A percentile compares a stretch with the other conserved stretches of the same genome.
phyloP scores from a whole-genome alignment of 2,888 invertebrate species.

The Hirtodrosophila confusa region DNA sequence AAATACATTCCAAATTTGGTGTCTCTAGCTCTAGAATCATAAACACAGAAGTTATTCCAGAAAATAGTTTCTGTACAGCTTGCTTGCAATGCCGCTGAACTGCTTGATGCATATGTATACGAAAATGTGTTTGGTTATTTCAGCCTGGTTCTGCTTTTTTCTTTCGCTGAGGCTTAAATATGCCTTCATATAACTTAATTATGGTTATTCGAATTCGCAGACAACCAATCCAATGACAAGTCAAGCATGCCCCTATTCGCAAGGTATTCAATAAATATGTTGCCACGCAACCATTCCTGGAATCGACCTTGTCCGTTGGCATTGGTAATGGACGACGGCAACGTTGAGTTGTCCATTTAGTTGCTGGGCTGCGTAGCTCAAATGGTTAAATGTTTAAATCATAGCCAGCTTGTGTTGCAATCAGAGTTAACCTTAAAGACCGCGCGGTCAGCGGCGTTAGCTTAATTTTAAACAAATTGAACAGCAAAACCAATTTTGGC shows the following conservation, averaged over 20 bases:
- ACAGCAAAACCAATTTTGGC: constrained; percentile 57
- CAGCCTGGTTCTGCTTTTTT: no score
- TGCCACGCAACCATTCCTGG: constrained; percentile 48
- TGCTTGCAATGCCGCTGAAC: no score
- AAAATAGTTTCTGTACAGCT: no score
- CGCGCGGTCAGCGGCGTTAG: constrained; percentile 31
- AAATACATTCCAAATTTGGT: no score
- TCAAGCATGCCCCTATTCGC: constrained; percentile 10
- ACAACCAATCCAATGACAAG: constrained; percentile 1
- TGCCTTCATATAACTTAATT: not conserved
- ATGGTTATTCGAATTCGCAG: not conserved
- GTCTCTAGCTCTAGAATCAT: no score
- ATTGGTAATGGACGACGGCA: constrained; percentile 39
- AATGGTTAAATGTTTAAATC: constrained; percentile 25
- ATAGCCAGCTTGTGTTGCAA: constrained; percentile 43
- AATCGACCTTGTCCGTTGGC: constrained; percentile 51
- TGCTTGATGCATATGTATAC: no score
- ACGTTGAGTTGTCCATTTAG: constrained; percentile 17
- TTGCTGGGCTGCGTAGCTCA: constrained; percentile 11
- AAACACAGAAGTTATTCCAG: no score
- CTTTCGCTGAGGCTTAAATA: no score
- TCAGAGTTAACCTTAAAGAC: constrained; percentile 30
- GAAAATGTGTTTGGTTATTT: no score
- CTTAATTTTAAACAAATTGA: constrained; percentile 54
- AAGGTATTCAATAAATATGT: constrained; percentile 6